A percentile compares a stretch with the other conserved stretches of the same genome.
Evolutionary conservation across 2,797 vertebrate species (phyloP).

Genomic region (Neoniphon sammara): DNA sequence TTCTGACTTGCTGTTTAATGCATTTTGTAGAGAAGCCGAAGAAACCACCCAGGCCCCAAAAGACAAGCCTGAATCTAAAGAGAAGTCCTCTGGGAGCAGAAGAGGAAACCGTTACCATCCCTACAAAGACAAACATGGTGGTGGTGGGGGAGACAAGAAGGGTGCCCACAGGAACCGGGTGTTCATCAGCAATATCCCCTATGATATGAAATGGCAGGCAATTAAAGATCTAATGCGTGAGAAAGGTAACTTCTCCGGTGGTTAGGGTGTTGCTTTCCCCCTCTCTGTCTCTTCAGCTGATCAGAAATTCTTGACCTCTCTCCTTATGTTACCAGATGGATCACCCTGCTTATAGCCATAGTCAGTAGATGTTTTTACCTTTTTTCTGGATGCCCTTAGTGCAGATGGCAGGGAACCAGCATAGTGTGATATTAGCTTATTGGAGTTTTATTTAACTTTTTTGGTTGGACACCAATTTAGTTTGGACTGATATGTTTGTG

Average conservation of each 20-base stretch:
- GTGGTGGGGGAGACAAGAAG: slow-evolving; percentile 89
- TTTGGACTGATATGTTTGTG: slow-evolving; percentile 77
- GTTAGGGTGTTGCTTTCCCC: slow-evolving; percentile 38
- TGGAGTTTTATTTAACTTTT: slow-evolving; percentile 70
- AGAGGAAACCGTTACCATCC: slow-evolving; percentile 92
- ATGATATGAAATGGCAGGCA: slow-evolving; percentile 99
- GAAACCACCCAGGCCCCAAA: slow-evolving; percentile 80
- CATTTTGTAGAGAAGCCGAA: slow-evolving; percentile 73
- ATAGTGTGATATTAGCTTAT: slow-evolving; percentile 65
- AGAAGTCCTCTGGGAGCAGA: slow-evolving; percentile 88
- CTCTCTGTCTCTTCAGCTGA: slow-evolving; percentile 54
- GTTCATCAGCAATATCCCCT: slow-evolving; percentile 99
- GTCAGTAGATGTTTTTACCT: slow-evolving; percentile 60
- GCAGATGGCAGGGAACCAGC: slow-evolving; percentile 62
- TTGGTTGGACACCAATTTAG: slow-evolving; percentile 78
- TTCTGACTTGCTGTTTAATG: slow-evolving; percentile 29
- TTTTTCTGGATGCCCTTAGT: slow-evolving; percentile 65
- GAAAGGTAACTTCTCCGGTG: slow-evolving; percentile 90
- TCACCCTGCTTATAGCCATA: slow-evolving; percentile 60
- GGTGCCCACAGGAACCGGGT: slow-evolving; percentile 90
- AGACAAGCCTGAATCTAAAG: slow-evolving; percentile 89
- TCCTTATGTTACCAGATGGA: slow-evolving; percentile 62
- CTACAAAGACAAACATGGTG: slow-evolving; percentile 92
- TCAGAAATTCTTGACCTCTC: slow-evolving; percentile 58
- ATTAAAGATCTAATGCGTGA: slow-evolving; percentile 99